Conservation (phyloP, 2,888 invertebrate species). For the Calephelis perditalis region DNA sequence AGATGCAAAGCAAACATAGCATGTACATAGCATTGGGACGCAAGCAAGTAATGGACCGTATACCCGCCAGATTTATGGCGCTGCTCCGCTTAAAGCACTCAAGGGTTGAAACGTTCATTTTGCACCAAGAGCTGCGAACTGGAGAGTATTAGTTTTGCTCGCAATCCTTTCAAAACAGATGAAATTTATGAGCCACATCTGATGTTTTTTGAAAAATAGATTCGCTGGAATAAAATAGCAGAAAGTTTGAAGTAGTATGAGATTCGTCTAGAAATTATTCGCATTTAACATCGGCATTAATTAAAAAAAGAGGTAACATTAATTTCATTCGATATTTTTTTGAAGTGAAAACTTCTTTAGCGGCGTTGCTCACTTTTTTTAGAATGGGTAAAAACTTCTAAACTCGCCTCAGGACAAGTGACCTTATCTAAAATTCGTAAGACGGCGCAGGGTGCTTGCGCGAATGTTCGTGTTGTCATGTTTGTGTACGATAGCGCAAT, state of each 20-base stretch:
- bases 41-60: slow-evolving; percentile 40
- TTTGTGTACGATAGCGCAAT: no score
- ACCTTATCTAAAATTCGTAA: no score
- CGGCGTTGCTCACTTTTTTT: no score
- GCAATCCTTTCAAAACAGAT: slow-evolving; percentile 33
- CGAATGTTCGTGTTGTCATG: no score
- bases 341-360: no score
- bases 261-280: background rate
- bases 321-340: no score
- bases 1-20: slow-evolving; percentile 31
- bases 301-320: no score
- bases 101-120: slow-evolving; percentile 40
- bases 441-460: no score
- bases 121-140: slow-evolving; percentile 34
- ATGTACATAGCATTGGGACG: slow-evolving; percentile 27
- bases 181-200: slow-evolving; percentile 28
- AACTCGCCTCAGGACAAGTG: no score
- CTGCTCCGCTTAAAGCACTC: slow-evolving; percentile 37
- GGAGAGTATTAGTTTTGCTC: slow-evolving; percentile 37
- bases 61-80: slow-evolving; percentile 41
- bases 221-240: slow-evolving; percentile 12
- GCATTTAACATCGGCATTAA: no score
- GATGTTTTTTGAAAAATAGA: slow-evolving; percentile 17
- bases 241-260: background rate
- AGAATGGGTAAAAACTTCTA: no score